Evolutionary conservation across 1,140 invertebrate genomes (phyloP).

Genomic region (Diorhabda sublineata): DNA sequence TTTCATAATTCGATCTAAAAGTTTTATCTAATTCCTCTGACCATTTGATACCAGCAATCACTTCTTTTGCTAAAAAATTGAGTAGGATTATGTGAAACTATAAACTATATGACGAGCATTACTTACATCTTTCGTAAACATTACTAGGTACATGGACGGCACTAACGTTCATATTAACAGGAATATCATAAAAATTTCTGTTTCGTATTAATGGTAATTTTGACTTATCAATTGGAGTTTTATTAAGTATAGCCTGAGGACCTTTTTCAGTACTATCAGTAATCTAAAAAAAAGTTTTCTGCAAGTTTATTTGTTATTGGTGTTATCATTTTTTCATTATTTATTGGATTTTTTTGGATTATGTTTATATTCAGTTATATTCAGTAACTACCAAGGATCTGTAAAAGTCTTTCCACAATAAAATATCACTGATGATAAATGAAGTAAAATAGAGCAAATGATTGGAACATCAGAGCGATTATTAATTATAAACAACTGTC

Average conservation of each 20-base stretch:
- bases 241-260: constrained; percentile 46
- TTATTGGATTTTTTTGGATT: too few species aligned
- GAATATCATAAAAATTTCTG: constrained; percentile 72
- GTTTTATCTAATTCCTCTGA: constrained; percentile 82
- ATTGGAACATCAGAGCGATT: too few species aligned
- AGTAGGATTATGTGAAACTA: too few species aligned
- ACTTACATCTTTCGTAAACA: constrained; percentile 85
- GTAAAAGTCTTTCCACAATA: too few species aligned
- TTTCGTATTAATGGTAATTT: constrained; percentile 61
- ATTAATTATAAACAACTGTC: too few species aligned
- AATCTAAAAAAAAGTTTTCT: constrained; percentile 23
- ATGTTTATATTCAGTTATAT: too few species aligned
- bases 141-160: constrained; percentile 95
- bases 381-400: too few species aligned
- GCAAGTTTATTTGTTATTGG: too few species aligned
- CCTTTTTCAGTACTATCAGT: constrained; percentile 35
- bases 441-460: too few species aligned
- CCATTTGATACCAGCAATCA: constrained; percentile 69
- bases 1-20: constrained; percentile 83
- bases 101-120: not conserved
- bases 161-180: constrained; percentile 79
- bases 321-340: too few species aligned
- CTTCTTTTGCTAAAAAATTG: constrained; percentile 54
- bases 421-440: too few species aligned
- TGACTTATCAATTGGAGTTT: constrained; percentile 48